Conservation (phyloP, 1,140 invertebrate species). For the Calephelis nemesis region DNA sequence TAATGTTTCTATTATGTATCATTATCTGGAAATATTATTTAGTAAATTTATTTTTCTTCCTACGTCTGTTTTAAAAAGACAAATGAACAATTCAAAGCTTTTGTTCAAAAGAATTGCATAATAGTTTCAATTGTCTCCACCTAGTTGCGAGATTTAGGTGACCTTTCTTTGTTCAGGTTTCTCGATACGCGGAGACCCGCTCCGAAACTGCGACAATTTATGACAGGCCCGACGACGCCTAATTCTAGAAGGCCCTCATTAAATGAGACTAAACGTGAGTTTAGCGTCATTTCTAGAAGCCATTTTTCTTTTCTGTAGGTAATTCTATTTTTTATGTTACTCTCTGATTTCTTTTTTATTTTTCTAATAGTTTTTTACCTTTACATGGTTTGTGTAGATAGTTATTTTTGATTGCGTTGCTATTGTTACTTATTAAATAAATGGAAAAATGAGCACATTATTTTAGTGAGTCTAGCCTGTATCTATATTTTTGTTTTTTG, state of each 20-base stretch:
- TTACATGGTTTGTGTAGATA: too few species aligned
- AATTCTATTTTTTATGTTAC: slow-evolving; percentile 29
- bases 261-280: slow-evolving; percentile 58
- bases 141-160: slow-evolving; percentile 13
- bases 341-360: not conserved
- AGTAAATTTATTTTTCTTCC: too few species aligned
- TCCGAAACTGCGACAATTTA: slow-evolving; percentile 65
- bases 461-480: too few species aligned
- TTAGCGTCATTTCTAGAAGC: slow-evolving; percentile 57
- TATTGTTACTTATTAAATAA: too few species aligned
- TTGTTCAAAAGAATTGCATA: not conserved
- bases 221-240: slow-evolving; percentile 58
- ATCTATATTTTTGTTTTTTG: too few species aligned
- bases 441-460: too few species aligned
- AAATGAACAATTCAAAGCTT: not conserved
- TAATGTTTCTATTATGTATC: too few species aligned
- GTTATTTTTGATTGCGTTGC: too few species aligned
- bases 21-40: too few species aligned
- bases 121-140: slow-evolving; percentile 6
- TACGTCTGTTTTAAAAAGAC: too few species aligned
- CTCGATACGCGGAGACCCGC: not conserved
- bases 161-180: slow-evolving; percentile 14
- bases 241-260: slow-evolving; percentile 65
- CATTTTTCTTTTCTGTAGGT: slow-evolving; percentile 28
- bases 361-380: not conserved